Evolutionary conservation across 2,888 invertebrate species (phyloP).

Genomic region (Andricus curvator): DNA sequence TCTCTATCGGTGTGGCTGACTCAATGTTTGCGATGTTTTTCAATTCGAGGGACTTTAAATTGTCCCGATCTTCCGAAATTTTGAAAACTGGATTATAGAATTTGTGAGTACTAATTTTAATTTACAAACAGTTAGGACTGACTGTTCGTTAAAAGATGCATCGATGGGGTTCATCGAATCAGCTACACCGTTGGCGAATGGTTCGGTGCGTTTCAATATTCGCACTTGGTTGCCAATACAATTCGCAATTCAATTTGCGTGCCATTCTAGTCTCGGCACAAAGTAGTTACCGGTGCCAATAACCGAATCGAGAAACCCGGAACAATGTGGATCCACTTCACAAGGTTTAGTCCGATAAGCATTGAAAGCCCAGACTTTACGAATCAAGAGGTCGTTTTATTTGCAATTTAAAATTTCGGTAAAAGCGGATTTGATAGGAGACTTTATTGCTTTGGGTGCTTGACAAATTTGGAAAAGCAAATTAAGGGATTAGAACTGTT

Average conservation of each 20-base stretch:
- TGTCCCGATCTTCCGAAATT: not conserved
- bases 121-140: not conserved
- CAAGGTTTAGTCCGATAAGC: slow-evolving; percentile 27
- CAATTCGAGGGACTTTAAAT: not conserved
- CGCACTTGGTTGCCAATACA: slow-evolving; percentile 68
- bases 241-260: slow-evolving; percentile 62
- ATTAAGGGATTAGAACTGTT: not conserved
- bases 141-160: slow-evolving; percentile 31
- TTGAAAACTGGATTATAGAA: not conserved
- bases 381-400: slow-evolving; percentile 33
- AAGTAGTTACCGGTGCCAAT: slow-evolving; percentile 41
- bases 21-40: not conserved
- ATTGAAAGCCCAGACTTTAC: slow-evolving; percentile 24
- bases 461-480: not conserved
- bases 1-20: slow-evolving; percentile 7
- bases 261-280: slow-evolving; percentile 47
- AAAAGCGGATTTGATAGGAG: slow-evolving; percentile 23
- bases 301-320: slow-evolving; percentile 16
- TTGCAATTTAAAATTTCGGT: slow-evolving; percentile 23
- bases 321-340: slow-evolving; percentile 37
- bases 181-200: slow-evolving; percentile 67
- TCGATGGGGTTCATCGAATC: slow-evolving; percentile 58
- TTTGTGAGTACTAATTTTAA: slow-evolving; percentile 21
- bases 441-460: slow-evolving; percentile 27
- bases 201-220: slow-evolving; percentile 70